Evolutionary conservation across 1,140 invertebrate genomes (phyloP).

Genomic region (Micrasema minimum): DNA sequence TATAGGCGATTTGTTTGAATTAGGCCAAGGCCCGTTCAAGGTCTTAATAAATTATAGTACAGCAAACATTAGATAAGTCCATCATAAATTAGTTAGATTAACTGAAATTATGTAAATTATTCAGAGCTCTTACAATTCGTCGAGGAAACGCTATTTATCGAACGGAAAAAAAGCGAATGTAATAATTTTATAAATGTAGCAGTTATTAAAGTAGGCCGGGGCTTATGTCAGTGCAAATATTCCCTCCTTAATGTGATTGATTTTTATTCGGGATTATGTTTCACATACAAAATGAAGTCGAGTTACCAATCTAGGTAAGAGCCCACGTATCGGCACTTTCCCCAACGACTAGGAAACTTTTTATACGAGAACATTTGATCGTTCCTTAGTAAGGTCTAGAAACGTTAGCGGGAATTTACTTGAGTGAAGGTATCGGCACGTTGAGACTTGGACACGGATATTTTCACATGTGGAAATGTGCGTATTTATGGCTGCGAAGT

Average conservation of each 20-base stretch:
- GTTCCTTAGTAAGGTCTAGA: slow-evolving; percentile 44
- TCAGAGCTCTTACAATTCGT: neutral
- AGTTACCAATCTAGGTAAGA: slow-evolving; percentile 53
- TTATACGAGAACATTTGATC: slow-evolving; percentile 52
- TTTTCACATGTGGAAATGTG: too few relatives aligned
- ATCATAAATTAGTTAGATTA: too few relatives aligned
- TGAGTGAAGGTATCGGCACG: slow-evolving; percentile 32
- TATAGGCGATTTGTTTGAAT: too few relatives aligned
- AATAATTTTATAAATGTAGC: slow-evolving; percentile 7
- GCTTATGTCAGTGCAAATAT: slow-evolving; percentile 50
- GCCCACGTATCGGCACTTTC: slow-evolving; percentile 44
- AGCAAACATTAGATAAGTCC: too few relatives aligned
- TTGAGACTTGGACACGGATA: neutral
- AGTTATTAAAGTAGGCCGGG: slow-evolving; percentile 23
- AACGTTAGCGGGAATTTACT: slow-evolving; percentile 37
- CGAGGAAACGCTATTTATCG: neutral
- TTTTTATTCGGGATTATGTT: slow-evolving; percentile 53
- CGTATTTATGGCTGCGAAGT: too few relatives aligned
- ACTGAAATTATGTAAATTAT: too few relatives aligned
- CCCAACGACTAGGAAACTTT: slow-evolving; percentile 45
- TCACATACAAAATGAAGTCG: slow-evolving; percentile 53
- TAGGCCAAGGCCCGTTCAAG: too few relatives aligned
- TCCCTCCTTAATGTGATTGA: slow-evolving; percentile 52
- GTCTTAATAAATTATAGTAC: too few relatives aligned
- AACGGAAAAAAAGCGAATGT: neutral